Conservation (phyloP, 2,888 invertebrate species). For the Meganola albula region DNA sequence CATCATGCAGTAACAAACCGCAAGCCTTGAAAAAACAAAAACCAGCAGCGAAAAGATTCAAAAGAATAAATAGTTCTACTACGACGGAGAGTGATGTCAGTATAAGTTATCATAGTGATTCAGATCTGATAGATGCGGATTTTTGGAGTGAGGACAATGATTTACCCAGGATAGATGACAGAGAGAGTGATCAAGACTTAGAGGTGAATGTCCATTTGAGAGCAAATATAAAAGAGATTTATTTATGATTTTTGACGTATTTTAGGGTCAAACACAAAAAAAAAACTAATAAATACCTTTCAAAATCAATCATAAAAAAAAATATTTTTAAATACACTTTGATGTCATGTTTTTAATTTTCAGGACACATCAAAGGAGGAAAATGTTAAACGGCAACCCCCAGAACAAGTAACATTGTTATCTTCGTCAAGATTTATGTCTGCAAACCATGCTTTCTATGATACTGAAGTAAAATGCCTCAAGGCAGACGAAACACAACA, state of each 20-base stretch:
- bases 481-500: constrained; percentile 5
- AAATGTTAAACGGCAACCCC: constrained; percentile 6
- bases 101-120: constrained; percentile 8
- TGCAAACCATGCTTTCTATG: constrained; percentile 10
- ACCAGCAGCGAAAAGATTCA: constrained; percentile 7
- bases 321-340: constrained; percentile 6
- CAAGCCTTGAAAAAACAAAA: constrained; percentile 7
- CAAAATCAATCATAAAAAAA: constrained; percentile 4
- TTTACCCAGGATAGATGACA: constrained; percentile 5
- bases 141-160: constrained; percentile 8
- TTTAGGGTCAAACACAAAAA: constrained; percentile 8
- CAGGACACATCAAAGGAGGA: constrained; percentile 5
- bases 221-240: constrained; percentile 6
- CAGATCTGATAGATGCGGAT: constrained; percentile 7
- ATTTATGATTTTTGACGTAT: constrained; percentile 2
- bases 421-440: constrained; percentile 8
- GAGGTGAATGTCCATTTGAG: constrained; percentile 8
- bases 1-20: constrained; percentile 7
- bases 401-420: constrained; percentile 7
- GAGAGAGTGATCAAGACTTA: constrained; percentile 8
- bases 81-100: constrained; percentile 8
- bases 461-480: constrained; percentile 7
- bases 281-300: constrained; percentile 5
- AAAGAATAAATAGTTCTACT: constrained; percentile 9
- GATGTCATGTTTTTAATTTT: constrained; percentile 5